Percentiles rank a stretch among this genome's conserved stretches.
These are phyloP conservation scores for Ceratina japonica DNA, from an alignment of 1,140 invertebrate genomes.

Conservation along the genomic window DNA sequence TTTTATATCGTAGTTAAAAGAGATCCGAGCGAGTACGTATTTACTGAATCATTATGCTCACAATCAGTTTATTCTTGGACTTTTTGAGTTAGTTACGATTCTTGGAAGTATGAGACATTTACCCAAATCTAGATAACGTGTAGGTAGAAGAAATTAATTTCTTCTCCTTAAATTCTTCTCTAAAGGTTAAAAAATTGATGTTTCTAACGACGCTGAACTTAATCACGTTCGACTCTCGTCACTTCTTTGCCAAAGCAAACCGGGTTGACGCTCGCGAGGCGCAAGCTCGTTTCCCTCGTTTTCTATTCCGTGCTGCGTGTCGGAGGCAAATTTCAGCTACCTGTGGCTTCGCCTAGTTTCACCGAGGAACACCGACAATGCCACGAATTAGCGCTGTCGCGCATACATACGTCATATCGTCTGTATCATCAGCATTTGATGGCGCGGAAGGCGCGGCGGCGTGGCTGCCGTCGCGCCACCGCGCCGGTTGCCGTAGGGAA, in stretches of 20 bases:
- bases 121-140: no score
- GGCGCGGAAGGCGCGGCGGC: slow-evolving; percentile 67
- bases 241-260: slow-evolving; percentile 24
- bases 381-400: slow-evolving; percentile 72
- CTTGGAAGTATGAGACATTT: slow-evolving; percentile 67
- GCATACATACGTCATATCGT: slow-evolving; percentile 73
- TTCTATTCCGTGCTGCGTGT: slow-evolving; percentile 21
- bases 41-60: slow-evolving; percentile 53
- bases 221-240: neutral
- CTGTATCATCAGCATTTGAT: slow-evolving; percentile 78
- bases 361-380: slow-evolving; percentile 71
- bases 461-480: slow-evolving; percentile 48
- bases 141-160: no score
- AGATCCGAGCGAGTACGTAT: slow-evolving; percentile 21
- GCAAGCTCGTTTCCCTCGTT: slow-evolving; percentile 3
- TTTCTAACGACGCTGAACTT: no score
- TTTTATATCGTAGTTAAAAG: slow-evolving; percentile 12
- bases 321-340: slow-evolving; percentile 60
- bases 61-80: slow-evolving; percentile 66
- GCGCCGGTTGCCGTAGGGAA: slow-evolving; percentile 55
- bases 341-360: slow-evolving; percentile 73
- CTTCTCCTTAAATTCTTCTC: no score
- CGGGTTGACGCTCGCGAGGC: neutral
- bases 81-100: slow-evolving; percentile 73
- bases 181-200: slow-evolving; percentile 6